A percentile compares a stretch with the other conserved stretches of the same genome.
Evolutionary conservation across 2,888 invertebrate genomes (phyloP).

Genomic region (Glaucopsyche alexis): DNA sequence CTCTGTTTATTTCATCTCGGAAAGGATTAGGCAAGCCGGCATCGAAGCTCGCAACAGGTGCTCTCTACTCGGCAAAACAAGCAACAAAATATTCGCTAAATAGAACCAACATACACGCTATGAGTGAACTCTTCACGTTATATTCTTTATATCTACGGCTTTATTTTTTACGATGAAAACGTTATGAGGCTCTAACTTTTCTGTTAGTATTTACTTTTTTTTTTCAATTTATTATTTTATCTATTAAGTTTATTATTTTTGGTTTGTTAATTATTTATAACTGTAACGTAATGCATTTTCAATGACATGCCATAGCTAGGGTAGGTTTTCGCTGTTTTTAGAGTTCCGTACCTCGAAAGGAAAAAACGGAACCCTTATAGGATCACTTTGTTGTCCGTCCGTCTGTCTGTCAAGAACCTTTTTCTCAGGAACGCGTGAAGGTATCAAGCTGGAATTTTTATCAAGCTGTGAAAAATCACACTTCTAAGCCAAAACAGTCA

Average conservation of each 20-base stretch:
- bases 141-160: neutral
- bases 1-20: slow-evolving; percentile 73
- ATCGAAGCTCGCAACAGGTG: slow-evolving; percentile 70
- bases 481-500: too few relatives aligned
- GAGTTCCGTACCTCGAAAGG: too few relatives aligned
- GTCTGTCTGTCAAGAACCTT: too few relatives aligned
- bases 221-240: neutral
- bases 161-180: neutral
- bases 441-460: too few relatives aligned
- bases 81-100: slow-evolving; percentile 43
- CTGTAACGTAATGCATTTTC: too few relatives aligned
- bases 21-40: slow-evolving; percentile 64
- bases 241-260: neutral
- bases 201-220: neutral
- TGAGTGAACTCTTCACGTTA: neutral
- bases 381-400: too few relatives aligned
- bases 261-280: neutral
- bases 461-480: too few relatives aligned
- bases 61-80: slow-evolving; percentile 55
- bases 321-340: too few relatives aligned
- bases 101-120: slow-evolving; percentile 22
- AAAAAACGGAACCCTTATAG: too few relatives aligned
- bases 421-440: too few relatives aligned
- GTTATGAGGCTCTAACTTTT: neutral
- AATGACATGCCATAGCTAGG: too few relatives aligned